These are phyloP conservation scores for Oxyruncus cristatus DNA, from an alignment of 2,113 vertebrate species.

Conservation along the genomic window DNA sequence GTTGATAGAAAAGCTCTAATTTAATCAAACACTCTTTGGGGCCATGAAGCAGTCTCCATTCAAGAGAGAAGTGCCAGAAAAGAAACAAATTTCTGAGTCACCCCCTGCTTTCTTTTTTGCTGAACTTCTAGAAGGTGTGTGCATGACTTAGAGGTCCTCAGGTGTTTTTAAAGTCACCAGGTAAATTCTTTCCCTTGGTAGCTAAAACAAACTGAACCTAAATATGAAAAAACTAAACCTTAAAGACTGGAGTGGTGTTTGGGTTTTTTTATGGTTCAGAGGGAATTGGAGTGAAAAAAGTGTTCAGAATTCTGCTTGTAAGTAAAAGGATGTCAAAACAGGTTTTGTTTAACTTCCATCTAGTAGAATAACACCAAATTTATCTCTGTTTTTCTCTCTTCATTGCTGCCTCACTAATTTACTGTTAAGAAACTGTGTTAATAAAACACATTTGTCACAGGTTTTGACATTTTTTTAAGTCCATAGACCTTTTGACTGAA, in stretches of 20 bases:
- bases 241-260: not conserved
- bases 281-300: not conserved
- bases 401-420: not conserved
- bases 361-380: not conserved
- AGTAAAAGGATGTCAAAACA: not conserved
- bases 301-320: not conserved
- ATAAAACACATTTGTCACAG: not conserved
- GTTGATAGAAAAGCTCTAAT: not conserved
- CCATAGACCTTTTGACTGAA: conserved; percentile 26
- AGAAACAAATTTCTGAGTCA: not conserved
- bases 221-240: not conserved
- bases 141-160: not conserved
- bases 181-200: not conserved
- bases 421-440: not conserved
- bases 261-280: not conserved
- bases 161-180: not conserved
- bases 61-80: not conserved
- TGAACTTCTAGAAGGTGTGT: not conserved
- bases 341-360: not conserved
- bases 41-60: not conserved
- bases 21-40: not conserved
- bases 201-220: not conserved
- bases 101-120: not conserved
- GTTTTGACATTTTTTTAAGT: not conserved
- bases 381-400: not conserved